These are phyloP conservation scores for Prunella fulvescens DNA, from an alignment of 2,113 vertebrate genomes.

Conservation along the genomic window DNA sequence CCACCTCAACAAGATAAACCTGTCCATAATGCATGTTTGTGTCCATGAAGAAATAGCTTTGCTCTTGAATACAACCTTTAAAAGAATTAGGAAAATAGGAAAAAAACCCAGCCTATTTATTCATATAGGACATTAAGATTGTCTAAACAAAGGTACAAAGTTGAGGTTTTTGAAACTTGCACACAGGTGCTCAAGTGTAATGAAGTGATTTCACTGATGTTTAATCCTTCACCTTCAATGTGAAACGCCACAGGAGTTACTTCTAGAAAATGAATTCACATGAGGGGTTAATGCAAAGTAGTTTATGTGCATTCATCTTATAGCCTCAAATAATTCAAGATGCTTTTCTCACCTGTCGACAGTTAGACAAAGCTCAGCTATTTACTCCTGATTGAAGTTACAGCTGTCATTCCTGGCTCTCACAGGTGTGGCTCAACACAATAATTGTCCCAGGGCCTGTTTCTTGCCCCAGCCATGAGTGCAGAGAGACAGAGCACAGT, in stretches of 20 bases:
- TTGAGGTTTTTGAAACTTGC: not conserved
- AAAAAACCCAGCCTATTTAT: not conserved
- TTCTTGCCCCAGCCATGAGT: not conserved
- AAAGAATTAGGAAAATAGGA: not conserved
- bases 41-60: not conserved
- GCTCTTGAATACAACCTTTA: not conserved
- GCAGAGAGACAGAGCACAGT: not conserved
- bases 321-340: not conserved
- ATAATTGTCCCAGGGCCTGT: not conserved
- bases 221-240: not conserved
- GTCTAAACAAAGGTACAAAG: not conserved
- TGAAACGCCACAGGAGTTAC: not conserved
- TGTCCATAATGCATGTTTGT: not conserved
- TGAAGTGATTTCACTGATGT: not conserved
- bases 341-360: not conserved
- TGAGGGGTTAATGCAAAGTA: not conserved
- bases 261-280: not conserved
- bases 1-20: slow-evolving; percentile 32
- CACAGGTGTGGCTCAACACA: not conserved
- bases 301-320: not conserved
- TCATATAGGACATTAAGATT: not conserved
- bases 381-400: not conserved
- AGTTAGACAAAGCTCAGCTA: not conserved
- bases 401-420: not conserved
- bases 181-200: not conserved